phyloP scores from a whole-genome alignment of 2,113 vertebrate genomes.

The Rhinopomastus cyanomelas region DNA sequence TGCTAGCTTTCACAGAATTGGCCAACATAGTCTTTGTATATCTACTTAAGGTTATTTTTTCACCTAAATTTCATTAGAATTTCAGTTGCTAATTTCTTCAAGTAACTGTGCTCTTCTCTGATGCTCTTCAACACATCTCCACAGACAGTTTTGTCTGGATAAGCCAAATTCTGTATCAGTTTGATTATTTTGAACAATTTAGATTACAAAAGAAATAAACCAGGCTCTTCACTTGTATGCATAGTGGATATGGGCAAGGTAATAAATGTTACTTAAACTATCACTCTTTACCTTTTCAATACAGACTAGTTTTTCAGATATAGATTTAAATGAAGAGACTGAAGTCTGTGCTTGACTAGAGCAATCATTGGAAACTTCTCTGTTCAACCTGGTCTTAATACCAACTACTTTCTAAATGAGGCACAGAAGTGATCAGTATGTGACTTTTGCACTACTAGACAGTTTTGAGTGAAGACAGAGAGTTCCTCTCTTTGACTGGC shows the following conservation, averaged over 20 bases:
- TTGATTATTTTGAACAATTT: background rate
- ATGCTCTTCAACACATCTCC: background rate
- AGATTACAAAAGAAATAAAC: background rate
- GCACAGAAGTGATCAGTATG: background rate
- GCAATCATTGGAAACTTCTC: background rate
- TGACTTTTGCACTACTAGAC: background rate
- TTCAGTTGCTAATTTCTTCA: background rate
- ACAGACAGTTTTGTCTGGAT: background rate
- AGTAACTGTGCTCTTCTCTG: background rate
- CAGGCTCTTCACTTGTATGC: background rate
- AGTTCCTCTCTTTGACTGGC: background rate
- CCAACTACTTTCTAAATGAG: background rate
- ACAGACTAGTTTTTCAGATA: background rate
- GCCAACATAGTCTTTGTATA: background rate
- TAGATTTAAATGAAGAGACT: background rate
- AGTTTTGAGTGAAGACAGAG: background rate
- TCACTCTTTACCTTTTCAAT: background rate
- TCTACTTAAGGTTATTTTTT: background rate
- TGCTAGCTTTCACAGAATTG: background rate
- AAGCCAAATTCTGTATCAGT: background rate
- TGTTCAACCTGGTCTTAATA: background rate
- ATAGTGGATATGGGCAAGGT: background rate
- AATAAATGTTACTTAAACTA: background rate
- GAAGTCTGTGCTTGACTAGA: background rate
- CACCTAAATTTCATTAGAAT: background rate